Evolutionary conservation across 2,113 vertebrate genomes (phyloP), one percentile per base, ranked within the genome.

Genomic region (Callocephalon fimbriatum): DNA sequence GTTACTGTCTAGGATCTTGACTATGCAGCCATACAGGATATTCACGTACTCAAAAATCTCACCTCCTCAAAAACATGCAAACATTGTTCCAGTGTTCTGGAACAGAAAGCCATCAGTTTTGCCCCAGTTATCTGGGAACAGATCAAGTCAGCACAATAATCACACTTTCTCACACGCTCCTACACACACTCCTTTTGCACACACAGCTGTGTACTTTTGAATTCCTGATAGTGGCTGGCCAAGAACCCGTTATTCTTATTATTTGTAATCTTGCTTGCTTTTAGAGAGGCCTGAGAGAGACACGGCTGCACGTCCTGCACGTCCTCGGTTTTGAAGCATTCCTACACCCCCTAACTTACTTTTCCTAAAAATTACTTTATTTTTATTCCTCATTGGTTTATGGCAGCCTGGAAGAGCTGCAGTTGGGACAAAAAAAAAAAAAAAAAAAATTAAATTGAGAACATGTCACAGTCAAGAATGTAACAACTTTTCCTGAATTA

Each of bases 321-420:
- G 14, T 14, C 54, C 32, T 56, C 4, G 12, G 32, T 22, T 56
- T 32, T 6, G 32, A 56, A 56, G 54, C 12, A 21, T 56, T 32
- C 20, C 32, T 7, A 56, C 54, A 56, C 32, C 12, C 54, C 20
- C 8, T 26, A 62, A 4, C 4, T 19, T 53, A 40, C 21, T 79
- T 94, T 96, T 96, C 88, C 86, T 79, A 79, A 80, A 56, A 93
- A 68, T 72, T 91, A 16, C 50, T 81, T 78, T 10, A 44, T 56
- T 95, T 95, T 79, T 63, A 44, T 74, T 85, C 22, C 78, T 83
- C 23, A 32, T 26, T 73, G 82, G 51, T 77, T 72, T 93, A 62
- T 56, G 32, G 4, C 6, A 68, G 20, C 38, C 58, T 91, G 45
- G 45, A 65, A 58, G 12, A 48, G 10, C 38, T 85, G 37, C 19